phyloP scores from a whole-genome alignment of 1,140 invertebrate species.

The Triops longicaudatus region DNA sequence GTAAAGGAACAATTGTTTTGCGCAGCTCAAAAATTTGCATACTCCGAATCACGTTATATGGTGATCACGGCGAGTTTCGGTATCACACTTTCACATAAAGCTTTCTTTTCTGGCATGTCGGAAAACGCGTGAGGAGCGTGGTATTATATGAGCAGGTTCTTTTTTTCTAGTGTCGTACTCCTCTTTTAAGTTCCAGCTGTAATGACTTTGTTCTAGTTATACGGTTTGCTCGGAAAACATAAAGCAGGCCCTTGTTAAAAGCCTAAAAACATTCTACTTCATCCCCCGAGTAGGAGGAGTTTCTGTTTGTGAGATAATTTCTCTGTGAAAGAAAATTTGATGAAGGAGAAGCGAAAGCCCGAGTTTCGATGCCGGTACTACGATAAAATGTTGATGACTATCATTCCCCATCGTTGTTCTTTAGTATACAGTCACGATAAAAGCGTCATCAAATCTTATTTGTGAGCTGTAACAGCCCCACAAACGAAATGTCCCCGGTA shows the following conservation, averaged over 20 bases:
- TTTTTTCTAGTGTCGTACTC: not conserved
- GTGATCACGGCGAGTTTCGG: not conserved
- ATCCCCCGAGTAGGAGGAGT: not conserved
- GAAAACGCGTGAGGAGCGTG: not conserved
- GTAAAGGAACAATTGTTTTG: not conserved
- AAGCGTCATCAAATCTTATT: conserved; percentile 12
- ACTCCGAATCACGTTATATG: not conserved
- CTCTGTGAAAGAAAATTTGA: not conserved
- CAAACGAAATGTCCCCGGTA: not conserved
- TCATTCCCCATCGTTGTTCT: conserved; percentile 7
- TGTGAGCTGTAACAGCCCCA: not conserved
- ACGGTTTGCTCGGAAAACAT: not conserved
- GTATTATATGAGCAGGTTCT: not conserved
- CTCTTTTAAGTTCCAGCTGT: not conserved
- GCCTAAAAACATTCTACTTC: not conserved
- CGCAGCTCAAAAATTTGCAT: not conserved
- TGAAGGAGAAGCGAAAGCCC: conserved; percentile 6
- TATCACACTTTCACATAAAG: conserved; percentile 15
- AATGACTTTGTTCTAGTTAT: not conserved
- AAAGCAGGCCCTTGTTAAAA: not conserved
- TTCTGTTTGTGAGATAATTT: not conserved
- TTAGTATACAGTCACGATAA: conserved; percentile 15
- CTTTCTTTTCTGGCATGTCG: not conserved
- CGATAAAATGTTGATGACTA: conserved; percentile 15
- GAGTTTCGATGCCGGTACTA: not conserved